Percentiles rank a stretch among this genome's conserved stretches.
Conservation (phyloP, 1,140 invertebrate genomes). For the Eriocheir sinensis region DNA sequence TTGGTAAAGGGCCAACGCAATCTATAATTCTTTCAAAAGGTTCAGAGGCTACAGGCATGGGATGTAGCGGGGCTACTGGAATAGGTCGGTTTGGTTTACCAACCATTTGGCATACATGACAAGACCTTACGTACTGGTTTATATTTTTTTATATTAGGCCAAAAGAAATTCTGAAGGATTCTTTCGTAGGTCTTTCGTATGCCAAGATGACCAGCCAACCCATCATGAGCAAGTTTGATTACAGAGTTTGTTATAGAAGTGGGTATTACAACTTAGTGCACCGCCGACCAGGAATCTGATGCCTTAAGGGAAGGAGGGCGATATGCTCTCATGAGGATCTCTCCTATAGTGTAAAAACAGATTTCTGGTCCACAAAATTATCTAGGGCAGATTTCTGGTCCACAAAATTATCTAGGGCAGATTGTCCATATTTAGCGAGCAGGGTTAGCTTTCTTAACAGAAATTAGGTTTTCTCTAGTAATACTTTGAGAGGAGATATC, state of each 20-base stretch:
- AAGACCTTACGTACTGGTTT: constrained; percentile 17
- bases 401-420: neutral
- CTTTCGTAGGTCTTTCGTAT: constrained; percentile 26
- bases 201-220: constrained; percentile 35
- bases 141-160: constrained; percentile 17
- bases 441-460: neutral
- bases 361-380: neutral
- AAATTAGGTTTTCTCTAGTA: neutral
- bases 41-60: constrained; percentile 32
- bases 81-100: constrained; percentile 48
- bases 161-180: constrained; percentile 7
- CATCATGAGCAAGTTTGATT: constrained; percentile 12
- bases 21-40: constrained; percentile 49
- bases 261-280: constrained; percentile 40
- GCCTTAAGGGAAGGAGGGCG: neutral
- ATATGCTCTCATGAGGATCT: constrained; percentile 37
- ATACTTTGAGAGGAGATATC: neutral
- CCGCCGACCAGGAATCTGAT: constrained; percentile 18
- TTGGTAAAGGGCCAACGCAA: constrained; percentile 34
- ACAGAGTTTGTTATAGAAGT: neutral
- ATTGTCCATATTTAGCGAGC: neutral
- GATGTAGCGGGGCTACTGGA: constrained; percentile 25
- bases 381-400: neutral
- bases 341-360: neutral
- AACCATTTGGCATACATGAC: constrained; percentile 32